These are phyloP conservation scores for Clinocottus analis DNA, from an alignment of 2,113 vertebrate species.

Conservation along the genomic window DNA sequence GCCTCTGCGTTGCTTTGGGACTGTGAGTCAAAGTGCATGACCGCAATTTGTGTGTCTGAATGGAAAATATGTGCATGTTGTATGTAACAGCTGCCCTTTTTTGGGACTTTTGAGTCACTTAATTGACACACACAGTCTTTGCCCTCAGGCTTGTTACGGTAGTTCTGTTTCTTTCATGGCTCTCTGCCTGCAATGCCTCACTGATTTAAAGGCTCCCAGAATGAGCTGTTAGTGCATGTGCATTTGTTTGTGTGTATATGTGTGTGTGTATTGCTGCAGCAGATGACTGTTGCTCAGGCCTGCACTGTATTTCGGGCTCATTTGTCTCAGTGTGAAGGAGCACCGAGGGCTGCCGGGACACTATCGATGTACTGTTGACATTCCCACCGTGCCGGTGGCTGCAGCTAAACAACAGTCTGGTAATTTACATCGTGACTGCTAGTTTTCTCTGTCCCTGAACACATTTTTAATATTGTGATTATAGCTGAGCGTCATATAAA, in stretches of 20 bases:
- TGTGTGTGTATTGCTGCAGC: neutral
- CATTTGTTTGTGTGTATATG: neutral
- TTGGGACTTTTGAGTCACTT: neutral
- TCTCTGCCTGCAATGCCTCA: conserved; percentile 5
- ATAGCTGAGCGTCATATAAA: neutral
- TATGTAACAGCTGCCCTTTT: neutral
- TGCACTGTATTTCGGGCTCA: conserved; percentile 25
- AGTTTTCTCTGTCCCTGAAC: neutral
- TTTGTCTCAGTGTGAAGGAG: conserved; percentile 39
- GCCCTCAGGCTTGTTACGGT: conserved; percentile 14
- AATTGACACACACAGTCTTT: neutral
- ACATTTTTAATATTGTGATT: conserved; percentile 8
- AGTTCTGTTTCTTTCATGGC: conserved; percentile 18
- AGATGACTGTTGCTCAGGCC: neutral
- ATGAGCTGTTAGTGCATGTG: neutral
- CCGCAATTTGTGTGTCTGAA: neutral
- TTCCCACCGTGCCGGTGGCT: conserved; percentile 29
- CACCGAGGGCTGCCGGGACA: conserved; percentile 12
- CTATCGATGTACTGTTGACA: neutral
- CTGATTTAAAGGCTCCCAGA: conserved; percentile 42
- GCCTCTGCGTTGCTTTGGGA: neutral
- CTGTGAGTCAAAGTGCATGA: neutral
- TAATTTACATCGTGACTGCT: conserved; percentile 6
- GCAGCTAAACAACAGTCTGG: neutral
- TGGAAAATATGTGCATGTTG: conserved; percentile 1